A percentile compares a stretch with the other conserved stretches of the same genome.
Evolutionary conservation across 2,797 vertebrate genomes (phyloP).

Genomic region (Schizopygopsis malacanthus): DNA sequence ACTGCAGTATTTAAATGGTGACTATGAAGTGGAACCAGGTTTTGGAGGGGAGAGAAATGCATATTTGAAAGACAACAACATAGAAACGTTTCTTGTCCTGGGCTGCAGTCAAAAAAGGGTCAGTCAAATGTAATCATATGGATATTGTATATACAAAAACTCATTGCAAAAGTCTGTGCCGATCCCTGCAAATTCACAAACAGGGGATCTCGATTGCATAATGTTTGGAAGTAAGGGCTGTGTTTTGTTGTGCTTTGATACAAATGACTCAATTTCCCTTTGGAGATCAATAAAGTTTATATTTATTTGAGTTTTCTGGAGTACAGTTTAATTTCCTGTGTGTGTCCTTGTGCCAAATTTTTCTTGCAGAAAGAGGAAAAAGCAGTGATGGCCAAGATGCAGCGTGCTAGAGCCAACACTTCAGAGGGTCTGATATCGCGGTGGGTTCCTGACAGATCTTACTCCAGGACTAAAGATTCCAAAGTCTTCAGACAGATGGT

Average conservation of each 20-base stretch:
- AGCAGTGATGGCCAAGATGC: slow-evolving; percentile 93
- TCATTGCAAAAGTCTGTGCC: neutral
- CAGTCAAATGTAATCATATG: slow-evolving; percentile 45
- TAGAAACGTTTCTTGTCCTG: slow-evolving; percentile 85
- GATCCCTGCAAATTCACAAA: neutral
- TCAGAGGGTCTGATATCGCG: slow-evolving; percentile 86
- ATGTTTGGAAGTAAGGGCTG: neutral
- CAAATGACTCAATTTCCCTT: slow-evolving; percentile 11
- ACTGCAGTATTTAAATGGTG: slow-evolving; percentile 90
- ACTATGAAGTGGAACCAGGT: slow-evolving; percentile 91
- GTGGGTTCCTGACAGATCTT: slow-evolving; percentile 92
- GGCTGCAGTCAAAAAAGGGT: slow-evolving; percentile 87
- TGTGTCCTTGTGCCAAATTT: slow-evolving; percentile 49
- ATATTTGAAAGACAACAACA: slow-evolving; percentile 84
- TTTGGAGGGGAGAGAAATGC: slow-evolving; percentile 81
- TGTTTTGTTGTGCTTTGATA: slow-evolving; percentile 3
- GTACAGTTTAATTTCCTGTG: slow-evolving; percentile 9
- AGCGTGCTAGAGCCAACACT: slow-evolving; percentile 88
- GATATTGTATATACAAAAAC: neutral
- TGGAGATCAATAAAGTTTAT: slow-evolving; percentile 25
- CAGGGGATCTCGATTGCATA: neutral
- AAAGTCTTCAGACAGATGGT: slow-evolving; percentile 98
- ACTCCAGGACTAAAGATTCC: slow-evolving; percentile 91
- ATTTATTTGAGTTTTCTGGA: slow-evolving; percentile 35
- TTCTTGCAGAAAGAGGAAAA: slow-evolving; percentile 92